Evolutionary conservation across 2,113 vertebrate genomes (phyloP).

Genomic region (Cebus imitator): DNA sequence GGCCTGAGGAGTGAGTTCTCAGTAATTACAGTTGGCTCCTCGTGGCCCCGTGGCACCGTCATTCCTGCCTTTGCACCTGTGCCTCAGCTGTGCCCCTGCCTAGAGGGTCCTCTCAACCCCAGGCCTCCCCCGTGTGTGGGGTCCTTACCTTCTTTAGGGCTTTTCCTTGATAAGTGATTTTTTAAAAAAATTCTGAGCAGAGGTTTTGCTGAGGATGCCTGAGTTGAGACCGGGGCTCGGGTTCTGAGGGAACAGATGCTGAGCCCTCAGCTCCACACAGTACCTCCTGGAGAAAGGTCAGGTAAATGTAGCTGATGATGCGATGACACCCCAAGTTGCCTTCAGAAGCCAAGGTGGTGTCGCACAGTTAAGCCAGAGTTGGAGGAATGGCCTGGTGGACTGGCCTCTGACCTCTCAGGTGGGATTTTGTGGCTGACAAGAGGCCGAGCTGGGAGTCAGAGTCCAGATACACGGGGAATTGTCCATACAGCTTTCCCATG

Average conservation of each 20-base stretch:
- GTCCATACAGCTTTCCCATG: neutral
- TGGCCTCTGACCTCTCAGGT: neutral
- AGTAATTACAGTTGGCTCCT: neutral
- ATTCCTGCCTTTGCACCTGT: neutral
- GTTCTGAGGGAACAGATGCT: neutral
- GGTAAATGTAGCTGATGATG: neutral
- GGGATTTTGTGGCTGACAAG: neutral
- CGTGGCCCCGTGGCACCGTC: accelerated
- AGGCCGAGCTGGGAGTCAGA: neutral
- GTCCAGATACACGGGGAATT: neutral
- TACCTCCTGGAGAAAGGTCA: neutral
- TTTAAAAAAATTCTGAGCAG: neutral
- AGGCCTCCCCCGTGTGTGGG: neutral
- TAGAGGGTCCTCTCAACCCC: neutral
- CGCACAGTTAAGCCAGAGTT: neutral
- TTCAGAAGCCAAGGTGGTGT: neutral
- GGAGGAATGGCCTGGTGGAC: neutral
- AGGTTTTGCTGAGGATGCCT: neutral
- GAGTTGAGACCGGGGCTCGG: neutral
- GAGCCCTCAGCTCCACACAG: neutral
- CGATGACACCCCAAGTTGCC: neutral
- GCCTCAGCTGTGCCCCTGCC: neutral
- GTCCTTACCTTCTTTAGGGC: neutral
- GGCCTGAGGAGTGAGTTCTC: neutral
- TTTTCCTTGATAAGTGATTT: no score